Evolutionary conservation across 2,797 vertebrate genomes (phyloP).

Genomic region (Gorsachius magnificus): DNA sequence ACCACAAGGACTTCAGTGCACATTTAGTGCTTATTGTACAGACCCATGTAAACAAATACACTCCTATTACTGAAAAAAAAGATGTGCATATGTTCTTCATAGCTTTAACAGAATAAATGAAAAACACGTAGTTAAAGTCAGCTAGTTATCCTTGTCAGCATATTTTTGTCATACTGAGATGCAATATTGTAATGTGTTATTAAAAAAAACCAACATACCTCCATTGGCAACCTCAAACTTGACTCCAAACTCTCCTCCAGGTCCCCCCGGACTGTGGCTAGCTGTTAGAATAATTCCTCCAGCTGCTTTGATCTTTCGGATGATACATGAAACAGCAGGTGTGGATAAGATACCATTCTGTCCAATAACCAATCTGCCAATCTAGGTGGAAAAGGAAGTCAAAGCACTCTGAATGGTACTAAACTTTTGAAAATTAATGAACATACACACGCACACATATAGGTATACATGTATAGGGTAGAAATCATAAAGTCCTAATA

Average conservation of each 20-base stretch:
- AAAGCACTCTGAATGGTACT: neutral
- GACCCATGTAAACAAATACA: neutral
- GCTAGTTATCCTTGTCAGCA: neutral
- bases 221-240: constrained; percentile 98
- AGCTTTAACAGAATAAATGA: neutral
- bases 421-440: neutral
- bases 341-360: constrained; percentile 97
- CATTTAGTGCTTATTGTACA: neutral
- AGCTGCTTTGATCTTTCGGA: constrained; percentile 97
- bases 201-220: constrained; percentile 78
- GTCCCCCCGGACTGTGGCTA: constrained; percentile 96
- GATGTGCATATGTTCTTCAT: neutral
- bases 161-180: neutral
- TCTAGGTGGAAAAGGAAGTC: constrained; percentile 76
- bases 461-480: neutral
- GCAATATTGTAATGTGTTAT: neutral
- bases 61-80: neutral
- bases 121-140: neutral
- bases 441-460: neutral
- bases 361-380: constrained; percentile 94
- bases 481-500: neutral
- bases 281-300: constrained; percentile 97
- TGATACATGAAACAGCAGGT: constrained; percentile 97
- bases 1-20: neutral
- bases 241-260: constrained; percentile 94